Evolutionary conservation across 2,888 invertebrate species (phyloP).

Genomic region (Ichneumoninae sp.): DNA sequence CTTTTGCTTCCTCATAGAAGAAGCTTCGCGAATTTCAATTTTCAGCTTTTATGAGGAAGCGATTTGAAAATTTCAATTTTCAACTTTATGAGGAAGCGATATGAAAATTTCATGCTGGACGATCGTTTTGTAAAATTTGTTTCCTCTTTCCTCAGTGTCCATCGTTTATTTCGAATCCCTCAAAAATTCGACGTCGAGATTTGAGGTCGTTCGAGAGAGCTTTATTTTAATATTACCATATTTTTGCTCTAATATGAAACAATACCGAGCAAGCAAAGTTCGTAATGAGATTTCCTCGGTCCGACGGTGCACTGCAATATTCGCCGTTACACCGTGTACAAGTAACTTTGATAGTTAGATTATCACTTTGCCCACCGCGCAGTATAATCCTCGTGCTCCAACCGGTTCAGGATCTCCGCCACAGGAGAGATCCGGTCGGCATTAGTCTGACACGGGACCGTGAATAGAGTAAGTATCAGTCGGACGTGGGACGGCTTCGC

Average conservation of each 20-base stretch:
- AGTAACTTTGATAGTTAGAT: slow-evolving; percentile 58
- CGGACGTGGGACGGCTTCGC: slow-evolving; percentile 33
- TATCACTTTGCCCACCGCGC: slow-evolving; percentile 44
- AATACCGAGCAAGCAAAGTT: slow-evolving; percentile 29
- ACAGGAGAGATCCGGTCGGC: slow-evolving; percentile 50
- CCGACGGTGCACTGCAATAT: slow-evolving; percentile 18
- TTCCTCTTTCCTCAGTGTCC: background rate
- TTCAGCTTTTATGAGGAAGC: no score
- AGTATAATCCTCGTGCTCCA: slow-evolving; percentile 28
- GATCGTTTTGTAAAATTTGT: background rate
- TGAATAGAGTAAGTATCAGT: slow-evolving; percentile 54
- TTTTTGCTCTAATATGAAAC: background rate
- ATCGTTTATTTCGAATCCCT: background rate
- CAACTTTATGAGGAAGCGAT: no score
- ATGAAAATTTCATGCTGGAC: no score
- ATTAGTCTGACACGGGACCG: slow-evolving; percentile 53
- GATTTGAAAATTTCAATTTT: no score
- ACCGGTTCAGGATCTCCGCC: slow-evolving; percentile 47
- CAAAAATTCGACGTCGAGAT: background rate
- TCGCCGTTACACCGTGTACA: slow-evolving; percentile 20
- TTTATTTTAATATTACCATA: background rate
- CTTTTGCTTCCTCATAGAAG: no score
- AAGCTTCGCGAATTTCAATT: no score
- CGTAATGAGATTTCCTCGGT: slow-evolving; percentile 42
- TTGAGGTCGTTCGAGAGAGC: background rate